Percentiles rank a stretch among this genome's conserved stretches.
Conservation (phyloP, 1,140 invertebrate genomes). For the Frieseomelitta varia region DNA sequence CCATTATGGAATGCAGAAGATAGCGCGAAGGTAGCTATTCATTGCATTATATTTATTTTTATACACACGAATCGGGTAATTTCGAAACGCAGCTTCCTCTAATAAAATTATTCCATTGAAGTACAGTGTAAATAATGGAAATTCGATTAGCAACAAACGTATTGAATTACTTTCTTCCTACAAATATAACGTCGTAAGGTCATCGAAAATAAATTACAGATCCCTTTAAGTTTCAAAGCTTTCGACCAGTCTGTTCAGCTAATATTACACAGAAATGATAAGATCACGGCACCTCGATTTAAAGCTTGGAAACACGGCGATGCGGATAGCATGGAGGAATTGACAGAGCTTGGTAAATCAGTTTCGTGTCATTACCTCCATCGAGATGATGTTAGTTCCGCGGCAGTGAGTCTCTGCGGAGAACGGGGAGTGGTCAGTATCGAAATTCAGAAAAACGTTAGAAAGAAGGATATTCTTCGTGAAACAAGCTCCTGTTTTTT, state of each 20-base stretch:
- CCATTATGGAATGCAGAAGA: slow-evolving; percentile 59
- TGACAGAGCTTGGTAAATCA: slow-evolving; percentile 65
- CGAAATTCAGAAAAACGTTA: not conserved
- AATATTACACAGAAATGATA: slow-evolving; percentile 80
- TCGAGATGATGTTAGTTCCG: slow-evolving; percentile 75
- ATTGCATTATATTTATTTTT: not conserved
- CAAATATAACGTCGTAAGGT: not conserved
- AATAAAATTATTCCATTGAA: not conserved
- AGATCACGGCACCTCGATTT: slow-evolving; percentile 78
- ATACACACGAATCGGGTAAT: not conserved
- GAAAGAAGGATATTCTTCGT: not conserved
- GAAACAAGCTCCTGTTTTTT: not conserved
- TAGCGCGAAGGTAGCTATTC: slow-evolving; percentile 48
- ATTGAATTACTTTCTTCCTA: not conserved
- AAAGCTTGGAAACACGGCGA: slow-evolving; percentile 79
- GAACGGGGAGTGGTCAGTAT: slow-evolving; percentile 79
- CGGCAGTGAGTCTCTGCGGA: slow-evolving; percentile 83
- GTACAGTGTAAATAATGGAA: too few relatives aligned
- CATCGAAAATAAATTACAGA: slow-evolving; percentile 62
- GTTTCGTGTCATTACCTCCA: slow-evolving; percentile 83
- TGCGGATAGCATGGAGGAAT: slow-evolving; percentile 59
- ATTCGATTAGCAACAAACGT: not conserved
- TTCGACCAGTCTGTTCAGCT: slow-evolving; percentile 77
- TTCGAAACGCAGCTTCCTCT: not conserved
- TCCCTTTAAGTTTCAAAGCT: slow-evolving; percentile 73